These are phyloP conservation scores for Vimba vimba DNA, from an alignment of 2,113 vertebrate genomes.

Conservation along the genomic window DNA sequence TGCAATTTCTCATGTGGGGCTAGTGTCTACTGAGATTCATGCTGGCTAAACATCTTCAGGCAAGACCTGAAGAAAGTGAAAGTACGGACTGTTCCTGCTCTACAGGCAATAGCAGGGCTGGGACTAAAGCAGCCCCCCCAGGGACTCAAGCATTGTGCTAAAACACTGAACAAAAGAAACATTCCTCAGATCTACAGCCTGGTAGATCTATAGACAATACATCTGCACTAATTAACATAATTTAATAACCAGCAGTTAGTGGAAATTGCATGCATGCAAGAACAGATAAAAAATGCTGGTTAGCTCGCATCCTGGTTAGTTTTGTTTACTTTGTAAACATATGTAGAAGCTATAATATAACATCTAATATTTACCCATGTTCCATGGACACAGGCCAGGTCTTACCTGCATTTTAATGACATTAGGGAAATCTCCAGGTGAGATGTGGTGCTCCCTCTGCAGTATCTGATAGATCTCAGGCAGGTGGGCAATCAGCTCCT, in stretches of 20 bases:
- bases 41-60: conserved; percentile 25
- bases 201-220: no score
- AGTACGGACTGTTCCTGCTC: not conserved
- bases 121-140: not conserved
- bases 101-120: conserved; percentile 21
- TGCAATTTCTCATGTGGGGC: not conserved
- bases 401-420: conserved; percentile 94
- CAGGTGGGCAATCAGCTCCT: conserved; percentile 87
- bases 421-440: conserved; percentile 93
- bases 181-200: not conserved
- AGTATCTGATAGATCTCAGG: conserved; percentile 91
- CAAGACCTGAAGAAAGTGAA: not conserved
- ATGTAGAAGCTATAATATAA: not conserved
- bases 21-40: not conserved
- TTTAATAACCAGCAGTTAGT: not conserved
- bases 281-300: not conserved
- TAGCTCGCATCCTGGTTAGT: not conserved
- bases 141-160: not conserved
- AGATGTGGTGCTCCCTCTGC: conserved; percentile 94
- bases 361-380: not conserved
- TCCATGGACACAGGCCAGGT: not conserved
- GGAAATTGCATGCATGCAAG: not conserved
- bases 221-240: not conserved
- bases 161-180: not conserved
- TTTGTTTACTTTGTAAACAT: not conserved